phyloP scores from a whole-genome alignment of 1,140 invertebrate genomes.

The Drosophila suzukii region DNA sequence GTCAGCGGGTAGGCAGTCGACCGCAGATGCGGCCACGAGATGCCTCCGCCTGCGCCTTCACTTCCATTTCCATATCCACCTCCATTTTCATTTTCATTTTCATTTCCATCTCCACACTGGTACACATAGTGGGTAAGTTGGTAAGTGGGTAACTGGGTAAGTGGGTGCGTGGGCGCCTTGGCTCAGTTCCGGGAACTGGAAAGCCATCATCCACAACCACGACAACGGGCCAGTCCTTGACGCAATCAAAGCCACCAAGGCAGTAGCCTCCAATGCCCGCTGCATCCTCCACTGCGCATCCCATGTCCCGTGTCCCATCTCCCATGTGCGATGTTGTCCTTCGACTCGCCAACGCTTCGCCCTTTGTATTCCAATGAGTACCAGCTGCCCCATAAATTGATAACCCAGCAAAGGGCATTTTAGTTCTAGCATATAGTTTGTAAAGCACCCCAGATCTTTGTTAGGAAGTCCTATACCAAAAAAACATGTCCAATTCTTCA shows the following conservation, averaged over 20 bases:
- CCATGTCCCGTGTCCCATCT: neutral
- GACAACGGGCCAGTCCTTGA: conserved; percentile 19
- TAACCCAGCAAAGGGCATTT: neutral
- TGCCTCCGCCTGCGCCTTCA: neutral
- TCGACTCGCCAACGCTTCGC: neutral
- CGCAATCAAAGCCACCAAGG: conserved; percentile 27
- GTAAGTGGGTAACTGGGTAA: neutral
- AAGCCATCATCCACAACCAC: neutral
- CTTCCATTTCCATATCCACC: no score
- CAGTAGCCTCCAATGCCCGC: neutral
- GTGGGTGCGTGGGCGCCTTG: conserved; percentile 12
- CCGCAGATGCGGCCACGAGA: conserved; percentile 16
- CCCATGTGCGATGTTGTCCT: conserved; percentile 14
- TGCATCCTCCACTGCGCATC: conserved; percentile 8
- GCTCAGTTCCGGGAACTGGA: conserved; percentile 16
- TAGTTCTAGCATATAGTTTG: neutral
- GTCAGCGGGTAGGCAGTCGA: conserved; percentile 24
- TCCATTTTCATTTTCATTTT: neutral
- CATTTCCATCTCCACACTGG: no score
- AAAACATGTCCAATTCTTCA: no score
- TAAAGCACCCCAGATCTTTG: neutral
- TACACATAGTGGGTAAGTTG: no score
- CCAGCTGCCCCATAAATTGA: neutral
- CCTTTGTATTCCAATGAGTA: conserved; percentile 41
- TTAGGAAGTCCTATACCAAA: no score